Evolutionary conservation across 2,113 vertebrate species (phyloP).

Genomic region (Anhinga anhinga): DNA sequence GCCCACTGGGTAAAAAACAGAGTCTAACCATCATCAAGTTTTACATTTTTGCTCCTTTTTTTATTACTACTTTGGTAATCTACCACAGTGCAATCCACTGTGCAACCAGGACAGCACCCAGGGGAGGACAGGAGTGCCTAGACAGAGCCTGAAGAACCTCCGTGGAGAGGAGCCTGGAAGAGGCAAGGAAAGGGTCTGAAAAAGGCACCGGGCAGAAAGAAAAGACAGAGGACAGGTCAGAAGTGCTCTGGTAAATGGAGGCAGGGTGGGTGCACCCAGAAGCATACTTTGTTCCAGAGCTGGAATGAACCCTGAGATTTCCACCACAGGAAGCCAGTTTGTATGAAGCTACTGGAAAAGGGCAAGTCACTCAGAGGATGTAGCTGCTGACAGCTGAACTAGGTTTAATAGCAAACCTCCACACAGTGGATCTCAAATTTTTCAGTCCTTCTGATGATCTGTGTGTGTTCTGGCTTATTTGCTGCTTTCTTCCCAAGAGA

Average conservation of each 20-base stretch:
- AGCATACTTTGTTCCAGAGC: neutral
- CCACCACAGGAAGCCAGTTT: neutral
- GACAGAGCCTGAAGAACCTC: neutral
- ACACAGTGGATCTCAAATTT: neutral
- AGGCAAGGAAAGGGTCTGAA: neutral
- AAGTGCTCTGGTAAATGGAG: neutral
- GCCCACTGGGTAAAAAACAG: neutral
- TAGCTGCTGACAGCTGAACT: neutral
- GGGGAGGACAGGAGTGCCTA: neutral
- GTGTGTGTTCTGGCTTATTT: neutral
- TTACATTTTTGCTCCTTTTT: neutral
- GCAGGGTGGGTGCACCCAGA: rapidly evolving
- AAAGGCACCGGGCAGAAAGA: neutral
- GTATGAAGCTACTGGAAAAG: neutral
- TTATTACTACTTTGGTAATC: neutral
- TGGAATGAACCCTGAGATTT: neutral
- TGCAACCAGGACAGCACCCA: neutral
- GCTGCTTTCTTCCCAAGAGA: neutral
- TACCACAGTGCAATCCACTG: neutral
- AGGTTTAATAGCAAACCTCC: neutral
- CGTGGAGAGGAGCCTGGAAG: neutral
- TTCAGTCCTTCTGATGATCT: neutral
- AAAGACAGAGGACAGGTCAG: neutral
- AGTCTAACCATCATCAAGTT: neutral
- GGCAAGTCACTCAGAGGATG: neutral